phyloP scores from a whole-genome alignment of 2,113 vertebrate species.

The Pycnonotus jocosus region DNA sequence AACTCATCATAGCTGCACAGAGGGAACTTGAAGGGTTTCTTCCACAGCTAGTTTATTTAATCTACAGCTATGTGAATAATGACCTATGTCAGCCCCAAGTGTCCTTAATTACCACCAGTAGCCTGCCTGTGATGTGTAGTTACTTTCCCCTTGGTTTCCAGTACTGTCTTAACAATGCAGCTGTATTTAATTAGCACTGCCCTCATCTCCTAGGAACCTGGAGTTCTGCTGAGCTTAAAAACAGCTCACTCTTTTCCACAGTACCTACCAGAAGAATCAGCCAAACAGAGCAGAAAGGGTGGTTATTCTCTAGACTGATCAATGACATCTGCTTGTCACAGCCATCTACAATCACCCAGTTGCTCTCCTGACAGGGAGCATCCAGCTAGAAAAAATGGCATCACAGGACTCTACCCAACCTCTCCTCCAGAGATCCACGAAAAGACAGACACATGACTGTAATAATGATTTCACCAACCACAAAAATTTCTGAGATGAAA shows the following conservation, averaged over 20 bases:
- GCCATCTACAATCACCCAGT: background rate
- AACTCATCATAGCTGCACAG: background rate
- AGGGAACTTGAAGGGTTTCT: background rate
- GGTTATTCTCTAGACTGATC: background rate
- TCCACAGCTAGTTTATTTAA: background rate
- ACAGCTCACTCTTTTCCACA: background rate
- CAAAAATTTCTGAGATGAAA: conserved; percentile 45
- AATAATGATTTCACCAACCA: conserved; percentile 61
- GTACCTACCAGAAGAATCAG: background rate
- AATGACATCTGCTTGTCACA: background rate
- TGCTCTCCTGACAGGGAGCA: background rate
- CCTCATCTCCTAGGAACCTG: conserved; percentile 12
- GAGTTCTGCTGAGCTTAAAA: background rate
- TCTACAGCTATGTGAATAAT: background rate
- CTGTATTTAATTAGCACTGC: background rate
- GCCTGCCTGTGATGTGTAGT: background rate
- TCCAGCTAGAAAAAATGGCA: background rate
- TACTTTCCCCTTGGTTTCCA: background rate
- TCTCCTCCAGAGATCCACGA: conserved; percentile 13
- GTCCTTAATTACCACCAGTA: background rate
- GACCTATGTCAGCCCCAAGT: background rate
- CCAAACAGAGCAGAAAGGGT: background rate
- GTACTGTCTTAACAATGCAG: background rate
- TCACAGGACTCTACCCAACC: background rate
- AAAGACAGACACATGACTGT: conserved; percentile 13